Percentiles rank a stretch among this genome's conserved stretches.
Conservation (phyloP, 2,113 vertebrate genomes). For the Bubo bubo region DNA sequence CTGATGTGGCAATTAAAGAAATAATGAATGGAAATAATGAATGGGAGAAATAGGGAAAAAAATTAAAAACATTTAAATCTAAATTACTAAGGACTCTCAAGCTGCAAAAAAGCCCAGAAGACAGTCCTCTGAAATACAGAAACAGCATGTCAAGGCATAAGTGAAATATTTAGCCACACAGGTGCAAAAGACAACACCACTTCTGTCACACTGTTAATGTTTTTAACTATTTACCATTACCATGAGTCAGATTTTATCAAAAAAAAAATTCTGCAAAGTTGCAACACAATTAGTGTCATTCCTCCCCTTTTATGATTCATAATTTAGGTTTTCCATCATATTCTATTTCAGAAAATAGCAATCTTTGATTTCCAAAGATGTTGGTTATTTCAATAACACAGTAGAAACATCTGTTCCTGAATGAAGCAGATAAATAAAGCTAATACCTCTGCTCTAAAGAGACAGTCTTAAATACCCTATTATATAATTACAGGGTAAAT, state of each 20-base stretch:
- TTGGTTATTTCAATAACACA: constrained; percentile 7
- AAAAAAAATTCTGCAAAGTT: neutral
- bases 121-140: neutral
- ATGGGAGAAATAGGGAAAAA: neutral
- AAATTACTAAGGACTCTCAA: neutral
- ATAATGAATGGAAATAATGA: neutral
- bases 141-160: neutral
- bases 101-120: neutral
- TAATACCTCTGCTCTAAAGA: neutral
- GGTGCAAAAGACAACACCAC: neutral
- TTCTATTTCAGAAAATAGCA: neutral
- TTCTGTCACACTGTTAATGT: neutral
- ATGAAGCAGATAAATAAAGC: constrained; percentile 17
- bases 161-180: neutral
- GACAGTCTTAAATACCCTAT: neutral
- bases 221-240: neutral
- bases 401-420: constrained; percentile 16
- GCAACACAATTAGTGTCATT: neutral
- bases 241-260: neutral
- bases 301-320: neutral
- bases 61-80: neutral
- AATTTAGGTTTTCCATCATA: neutral
- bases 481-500: neutral
- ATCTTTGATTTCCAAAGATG: neutral
- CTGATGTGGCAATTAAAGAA: neutral